Evolutionary conservation across 2,888 invertebrate species (phyloP).

Genomic region (Polyommatus icarus): DNA sequence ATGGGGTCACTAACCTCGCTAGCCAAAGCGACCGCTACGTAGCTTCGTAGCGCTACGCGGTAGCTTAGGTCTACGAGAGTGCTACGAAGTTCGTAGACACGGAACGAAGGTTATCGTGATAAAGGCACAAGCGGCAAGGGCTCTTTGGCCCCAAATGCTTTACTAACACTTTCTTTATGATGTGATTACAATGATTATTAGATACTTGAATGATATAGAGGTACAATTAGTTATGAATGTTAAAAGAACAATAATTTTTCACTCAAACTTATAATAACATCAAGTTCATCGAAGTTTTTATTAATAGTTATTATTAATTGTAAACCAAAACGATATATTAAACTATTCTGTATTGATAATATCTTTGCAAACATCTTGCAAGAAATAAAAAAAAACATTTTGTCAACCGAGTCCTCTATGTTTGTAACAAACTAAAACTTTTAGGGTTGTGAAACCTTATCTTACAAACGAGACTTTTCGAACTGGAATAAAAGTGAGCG

Average conservation of each 20-base stretch:
- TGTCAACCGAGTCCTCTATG: too few relatives aligned
- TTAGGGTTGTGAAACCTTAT: background rate
- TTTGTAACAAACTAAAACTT: background rate
- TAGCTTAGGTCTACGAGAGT: background rate
- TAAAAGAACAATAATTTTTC: too few relatives aligned
- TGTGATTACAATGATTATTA: too few relatives aligned
- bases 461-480: background rate
- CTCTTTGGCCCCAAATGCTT: background rate
- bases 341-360: too few relatives aligned
- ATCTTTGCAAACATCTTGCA: too few relatives aligned
- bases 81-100: background rate
- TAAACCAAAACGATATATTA: too few relatives aligned
- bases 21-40: background rate
- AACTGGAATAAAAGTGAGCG: background rate
- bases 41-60: background rate
- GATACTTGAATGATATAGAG: too few relatives aligned
- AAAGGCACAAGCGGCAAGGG: background rate
- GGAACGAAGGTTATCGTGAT: background rate
- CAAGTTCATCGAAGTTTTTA: too few relatives aligned
- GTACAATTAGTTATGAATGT: too few relatives aligned
- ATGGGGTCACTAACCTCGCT: background rate
- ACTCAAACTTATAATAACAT: too few relatives aligned
- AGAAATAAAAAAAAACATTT: too few relatives aligned
- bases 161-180: background rate
- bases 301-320: too few relatives aligned